Evolutionary conservation across 1,140 invertebrate genomes (phyloP), one percentile per base, ranked within the genome.

Genomic region (Zaprionus davidi): DNA sequence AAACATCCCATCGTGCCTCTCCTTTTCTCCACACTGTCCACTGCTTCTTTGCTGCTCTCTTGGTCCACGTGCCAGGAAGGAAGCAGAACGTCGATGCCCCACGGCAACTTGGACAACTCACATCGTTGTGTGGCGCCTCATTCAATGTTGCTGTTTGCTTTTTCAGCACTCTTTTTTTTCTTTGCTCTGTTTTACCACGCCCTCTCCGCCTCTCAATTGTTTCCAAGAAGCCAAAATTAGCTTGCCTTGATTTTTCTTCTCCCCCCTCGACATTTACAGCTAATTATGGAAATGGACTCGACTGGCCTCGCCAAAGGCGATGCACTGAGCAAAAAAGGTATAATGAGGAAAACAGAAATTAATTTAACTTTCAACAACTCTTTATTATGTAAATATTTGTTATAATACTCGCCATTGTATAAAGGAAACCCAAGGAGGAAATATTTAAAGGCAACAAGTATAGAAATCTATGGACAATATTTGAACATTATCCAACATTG

Each of bases 21-120:
- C 60, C 41, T 17, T n/a, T 6, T 53, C 31, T 59, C n/a, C 44
- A 11, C 57, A 46, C 44, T 63, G 24, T 38, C 63, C 38, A 17
- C 5, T 13, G 36, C 31, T 56, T 28, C 31, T 56, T 7, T 9
- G 11, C n/a, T 4, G 28, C 28, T 31, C 28, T 11, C 9, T 11
- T 11, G 28, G 57, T 57, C 53, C 79, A 71, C 41, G 74, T 81
- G 69, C 58, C 67, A 53, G 53, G 56, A 36, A 81, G 49, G 68
- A 36, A 79, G 68, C 71, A 68, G 41, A 76, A 66, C 73, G 71
- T 68, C 73, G 69, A 77, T 66, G 71, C 69, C 80, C 73, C 73
- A 62, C 64, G 70, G 77, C 80, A 75, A 74, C 64, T 51, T 41
- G 57, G 53, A 62, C 76, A 66, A 66, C 41, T 68, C 28, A 24